Conservation (phyloP, 2,888 invertebrate species). For the Dryomyza anilis region DNA sequence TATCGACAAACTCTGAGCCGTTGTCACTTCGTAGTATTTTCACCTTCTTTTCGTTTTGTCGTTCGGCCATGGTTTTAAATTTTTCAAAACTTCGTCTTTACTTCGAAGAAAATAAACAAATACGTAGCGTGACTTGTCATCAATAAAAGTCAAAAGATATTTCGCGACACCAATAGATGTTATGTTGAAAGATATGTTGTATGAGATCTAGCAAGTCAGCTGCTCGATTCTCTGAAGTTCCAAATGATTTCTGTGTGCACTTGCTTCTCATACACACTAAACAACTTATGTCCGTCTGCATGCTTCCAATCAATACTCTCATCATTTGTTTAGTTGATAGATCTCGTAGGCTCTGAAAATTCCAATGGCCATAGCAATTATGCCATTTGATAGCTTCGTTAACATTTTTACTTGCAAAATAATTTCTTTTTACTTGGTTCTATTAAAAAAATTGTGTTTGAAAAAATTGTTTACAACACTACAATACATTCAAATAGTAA, state of each 20-base stretch:
- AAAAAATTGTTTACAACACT: too few relatives aligned
- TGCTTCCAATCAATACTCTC: neutral
- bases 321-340: neutral
- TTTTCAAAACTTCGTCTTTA: conserved; percentile 24
- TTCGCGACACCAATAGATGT: conserved; percentile 31
- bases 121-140: conserved; percentile 30
- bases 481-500: too few relatives aligned
- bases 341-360: neutral
- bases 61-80: conserved; percentile 31
- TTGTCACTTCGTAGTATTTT: conserved; percentile 33
- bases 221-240: conserved; percentile 19
- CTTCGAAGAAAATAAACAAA: conserved; percentile 34
- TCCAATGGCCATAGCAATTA: neutral
- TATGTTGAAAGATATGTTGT: conserved; percentile 25
- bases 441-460: too few relatives aligned
- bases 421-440: neutral
- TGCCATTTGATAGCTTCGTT: neutral
- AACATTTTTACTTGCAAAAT: neutral
- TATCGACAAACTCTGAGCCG: conserved; percentile 33
- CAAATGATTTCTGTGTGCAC: conserved; percentile 23
- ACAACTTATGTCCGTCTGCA: conserved; percentile 3
- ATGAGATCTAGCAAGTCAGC: conserved; percentile 23
- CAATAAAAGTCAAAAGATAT: conserved; percentile 36
- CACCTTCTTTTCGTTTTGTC: conserved; percentile 32
- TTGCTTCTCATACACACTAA: conserved; percentile 23